Base-by-base conservation (phyloP, 2,113 vertebrate species). In the Globicephala melas region DNA sequence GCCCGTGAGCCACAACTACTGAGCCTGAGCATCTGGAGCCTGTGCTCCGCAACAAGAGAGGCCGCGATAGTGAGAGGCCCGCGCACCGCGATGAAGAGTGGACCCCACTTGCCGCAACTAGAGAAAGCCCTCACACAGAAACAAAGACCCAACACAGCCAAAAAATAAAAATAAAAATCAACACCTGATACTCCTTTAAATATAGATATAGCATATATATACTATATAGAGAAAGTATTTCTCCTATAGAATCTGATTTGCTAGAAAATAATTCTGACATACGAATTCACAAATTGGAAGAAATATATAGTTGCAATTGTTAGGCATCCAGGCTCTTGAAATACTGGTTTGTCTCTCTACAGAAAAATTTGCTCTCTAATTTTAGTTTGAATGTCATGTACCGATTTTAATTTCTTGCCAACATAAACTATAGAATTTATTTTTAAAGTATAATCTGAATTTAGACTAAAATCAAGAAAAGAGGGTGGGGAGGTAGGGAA, bases 391-490 rank as follows among this genome's bases (percentile, higher is more conserved):
- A 62, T 62, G 6, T 94, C 33, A 85, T 50, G 2, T 83, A 25
- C 1, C 21, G 17, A 41, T 67, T 84, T 9, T 89, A 65, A 96
- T 58, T 80, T 93, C 23, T 86, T 65, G 44, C 21, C 31, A 91
- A 41, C 7, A 70, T 26, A 92, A 83, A 86, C 6, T 50, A 53
- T 63, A 70, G 0, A 68, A 74, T 80, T 92, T 92, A 70, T 89
- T 77, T 83, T 86, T 67, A 47, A 83, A 89, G 2, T 73, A 38
- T 55, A 20, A 13, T 73, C 18, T 92, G 55, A 96, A 87, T 41
- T 73, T 65, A 89, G 14, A 89, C 38, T 74, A 76, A 95, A 96
- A 81, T 94, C 6, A 86, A 81, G 13, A 76, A 92, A 96, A 84
- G 5, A 36, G 1, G 5, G 1, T 74, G 4, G 8, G 28, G 2